Percentiles rank a stretch among this genome's conserved stretches.
Evolutionary conservation across 2,797 vertebrate genomes (phyloP).

Genomic region (Xenops minutus): DNA sequence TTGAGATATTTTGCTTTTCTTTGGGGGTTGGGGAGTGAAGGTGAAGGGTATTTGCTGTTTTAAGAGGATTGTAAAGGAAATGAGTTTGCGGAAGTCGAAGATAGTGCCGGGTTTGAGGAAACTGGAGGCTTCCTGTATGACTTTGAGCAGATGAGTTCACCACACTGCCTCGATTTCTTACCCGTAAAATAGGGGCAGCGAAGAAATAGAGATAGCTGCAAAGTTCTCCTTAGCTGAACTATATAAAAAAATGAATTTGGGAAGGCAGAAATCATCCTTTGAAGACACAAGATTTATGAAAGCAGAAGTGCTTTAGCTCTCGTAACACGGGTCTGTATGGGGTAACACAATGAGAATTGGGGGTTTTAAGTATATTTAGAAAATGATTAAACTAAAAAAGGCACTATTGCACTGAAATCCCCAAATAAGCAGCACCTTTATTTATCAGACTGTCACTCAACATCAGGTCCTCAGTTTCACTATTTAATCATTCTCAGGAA

Average conservation of each 20-base stretch:
- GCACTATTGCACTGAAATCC: neutral
- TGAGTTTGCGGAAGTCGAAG: constrained; percentile 45
- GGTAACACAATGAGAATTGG: neutral
- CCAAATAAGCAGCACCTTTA: neutral
- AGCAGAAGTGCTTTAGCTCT: neutral
- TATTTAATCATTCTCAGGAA: neutral
- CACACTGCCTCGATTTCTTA: neutral
- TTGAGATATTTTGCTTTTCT: neutral
- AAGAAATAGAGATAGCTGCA: neutral
- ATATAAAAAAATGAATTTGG: neutral
- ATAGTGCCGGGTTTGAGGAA: constrained; percentile 26
- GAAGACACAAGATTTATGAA: neutral
- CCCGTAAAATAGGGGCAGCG: neutral
- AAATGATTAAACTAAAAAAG: neutral
- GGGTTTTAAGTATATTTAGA: neutral
- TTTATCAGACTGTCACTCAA: neutral
- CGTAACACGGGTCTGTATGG: neutral
- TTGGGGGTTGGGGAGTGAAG: rapidly evolving
- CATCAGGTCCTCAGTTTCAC: rapidly evolving
- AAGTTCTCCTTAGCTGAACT: neutral
- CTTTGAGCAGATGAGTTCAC: neutral
- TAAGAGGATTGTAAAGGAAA: constrained; percentile 25
- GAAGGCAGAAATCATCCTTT: neutral
- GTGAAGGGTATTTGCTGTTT: neutral
- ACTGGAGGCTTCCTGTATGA: constrained; percentile 39